Conservation (phyloP, 30 jellyfish, hydroid and myxozoan species). For the Sanderia malayensis region DNA sequence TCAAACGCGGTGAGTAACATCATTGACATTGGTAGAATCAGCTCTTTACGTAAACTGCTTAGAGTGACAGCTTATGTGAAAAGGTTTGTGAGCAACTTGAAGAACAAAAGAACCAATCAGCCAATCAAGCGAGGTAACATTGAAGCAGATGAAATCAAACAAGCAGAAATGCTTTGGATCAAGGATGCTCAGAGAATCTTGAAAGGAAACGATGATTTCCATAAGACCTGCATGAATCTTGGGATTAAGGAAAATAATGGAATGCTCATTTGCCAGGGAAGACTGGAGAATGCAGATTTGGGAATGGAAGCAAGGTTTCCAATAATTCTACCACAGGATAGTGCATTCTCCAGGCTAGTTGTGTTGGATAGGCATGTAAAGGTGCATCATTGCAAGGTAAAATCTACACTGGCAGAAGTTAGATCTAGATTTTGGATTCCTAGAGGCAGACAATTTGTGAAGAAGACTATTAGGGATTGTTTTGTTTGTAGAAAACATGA, state of each 20-base stretch:
- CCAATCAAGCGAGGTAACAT: neutral
- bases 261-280: constrained; percentile 17
- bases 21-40: neutral
- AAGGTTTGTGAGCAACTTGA: neutral
- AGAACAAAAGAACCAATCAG: neutral
- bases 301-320: constrained; percentile 30
- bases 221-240: no score
- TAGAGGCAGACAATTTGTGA: constrained; percentile 48
- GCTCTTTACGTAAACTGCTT: neutral
- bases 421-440: constrained; percentile 48
- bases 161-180: neutral
- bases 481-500: constrained; percentile 11
- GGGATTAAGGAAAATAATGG: constrained; percentile 6
- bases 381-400: constrained; percentile 9
- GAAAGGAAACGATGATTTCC: neutral
- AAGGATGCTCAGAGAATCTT: neutral
- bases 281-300: constrained; percentile 39
- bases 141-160: neutral
- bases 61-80: constrained; percentile 2
- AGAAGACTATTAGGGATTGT: constrained; percentile 26
- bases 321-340: constrained; percentile 30
- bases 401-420: constrained; percentile 49
- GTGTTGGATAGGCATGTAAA: constrained; percentile 36
- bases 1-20: neutral
- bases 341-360: constrained; percentile 16